Base-by-base conservation (phyloP, 1,140 invertebrate species). In the Drosophila simulans region DNA sequence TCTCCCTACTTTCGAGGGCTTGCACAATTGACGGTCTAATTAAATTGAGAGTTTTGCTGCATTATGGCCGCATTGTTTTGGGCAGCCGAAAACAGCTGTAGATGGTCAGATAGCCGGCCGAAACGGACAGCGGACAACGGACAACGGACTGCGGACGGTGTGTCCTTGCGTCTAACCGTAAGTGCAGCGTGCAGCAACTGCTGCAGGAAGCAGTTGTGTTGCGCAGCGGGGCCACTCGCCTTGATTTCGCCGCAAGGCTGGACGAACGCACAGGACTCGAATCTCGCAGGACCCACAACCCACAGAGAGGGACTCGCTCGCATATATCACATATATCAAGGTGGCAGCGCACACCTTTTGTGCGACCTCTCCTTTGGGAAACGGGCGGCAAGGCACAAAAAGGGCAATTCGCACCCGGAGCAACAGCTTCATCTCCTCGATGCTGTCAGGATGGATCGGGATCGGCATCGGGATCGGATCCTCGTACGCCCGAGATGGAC, bases 1-100 rank as follows among this genome's bases (percentile, higher is more conserved):
- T 25, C 34, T 12, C 37, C 25, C 35, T 43, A 35, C 25, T 39
- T 13, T 27, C 42, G 60, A 54, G 43, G 39, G 37, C 43, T 49
- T 65, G 54, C 68, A 88, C 85, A 88, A 88, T 88, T 89, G 84
- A 89, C 84, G 48, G 65, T 48, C 80, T 88, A 89, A 88, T 88
- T 88, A 88, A 88, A 88, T 77, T 45, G 72, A 53, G 43, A 40
- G 35, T 45, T 65, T 69, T 63, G 64, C 45, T 58, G 46, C 73
- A 89, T 89, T 83, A 89, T 88, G 84, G 72, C 72, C 76, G 66
- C 80, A 88, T 88, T 88, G 84, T 88, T 80, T 64, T 45, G 42
- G 46, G 15, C 20, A 22, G 64, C 25, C 52, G 49, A 55, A 59
- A 78, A 75, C 82, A 86, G 82, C 82, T 86, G 82, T 77, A 60